Conservation (phyloP, 1,140 invertebrate species). For the Andricus grossulariae region DNA sequence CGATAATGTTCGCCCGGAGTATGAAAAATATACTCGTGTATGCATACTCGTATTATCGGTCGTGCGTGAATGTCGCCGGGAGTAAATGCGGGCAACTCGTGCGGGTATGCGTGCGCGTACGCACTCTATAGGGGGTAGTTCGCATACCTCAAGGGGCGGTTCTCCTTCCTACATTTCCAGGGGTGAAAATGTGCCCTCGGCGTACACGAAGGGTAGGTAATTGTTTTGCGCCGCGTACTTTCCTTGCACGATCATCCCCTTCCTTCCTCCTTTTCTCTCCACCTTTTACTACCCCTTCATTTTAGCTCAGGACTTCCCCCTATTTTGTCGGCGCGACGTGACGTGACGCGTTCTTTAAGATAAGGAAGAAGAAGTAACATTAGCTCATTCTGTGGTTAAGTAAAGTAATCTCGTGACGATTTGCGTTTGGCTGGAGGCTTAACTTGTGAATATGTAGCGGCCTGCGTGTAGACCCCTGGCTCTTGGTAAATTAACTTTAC, state of each 20-base stretch:
- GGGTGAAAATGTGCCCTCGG: constrained; percentile 60
- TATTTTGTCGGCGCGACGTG: background rate
- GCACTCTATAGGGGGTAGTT: constrained; percentile 49
- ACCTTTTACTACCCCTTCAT: constrained; percentile 29
- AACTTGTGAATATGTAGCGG: background rate
- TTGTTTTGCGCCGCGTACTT: constrained; percentile 54
- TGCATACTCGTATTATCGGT: constrained; percentile 10
- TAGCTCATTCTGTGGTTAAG: background rate
- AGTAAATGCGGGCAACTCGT: background rate
- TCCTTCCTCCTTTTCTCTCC: constrained; percentile 33
- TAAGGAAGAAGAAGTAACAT: constrained; percentile 7
- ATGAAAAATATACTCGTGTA: constrained; percentile 55
- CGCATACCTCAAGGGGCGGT: constrained; percentile 59
- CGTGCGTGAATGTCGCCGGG: constrained; percentile 17
- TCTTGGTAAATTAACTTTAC: constrained; percentile 25
- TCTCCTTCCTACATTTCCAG: constrained; percentile 59
- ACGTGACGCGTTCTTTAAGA: background rate
- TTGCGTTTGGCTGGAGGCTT: background rate
- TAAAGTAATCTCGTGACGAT: constrained; percentile 15
- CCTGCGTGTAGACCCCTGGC: background rate
- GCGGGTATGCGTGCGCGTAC: background rate
- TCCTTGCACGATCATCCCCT: constrained; percentile 2
- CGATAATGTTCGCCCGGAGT: constrained; percentile 54
- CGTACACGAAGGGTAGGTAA: constrained; percentile 59
- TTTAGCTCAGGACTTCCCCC: constrained; percentile 36